A percentile compares a stretch with the other conserved stretches of the same genome.
Evolutionary conservation across 2,888 invertebrate genomes (phyloP).

Genomic region (Magallana nippona): DNA sequence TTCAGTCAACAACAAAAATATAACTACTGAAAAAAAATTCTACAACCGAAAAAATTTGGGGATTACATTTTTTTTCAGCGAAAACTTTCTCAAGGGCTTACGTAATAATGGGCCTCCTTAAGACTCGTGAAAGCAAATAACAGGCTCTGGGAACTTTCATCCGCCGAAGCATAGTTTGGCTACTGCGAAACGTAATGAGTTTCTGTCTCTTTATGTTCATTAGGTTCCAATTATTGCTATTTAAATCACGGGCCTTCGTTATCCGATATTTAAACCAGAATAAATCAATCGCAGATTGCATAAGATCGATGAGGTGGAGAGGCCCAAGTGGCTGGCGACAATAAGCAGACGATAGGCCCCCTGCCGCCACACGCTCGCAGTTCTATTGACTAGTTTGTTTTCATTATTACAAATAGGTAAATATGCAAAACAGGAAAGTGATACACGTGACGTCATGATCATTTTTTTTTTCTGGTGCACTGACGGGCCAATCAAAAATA

Average conservation of each 20-base stretch:
- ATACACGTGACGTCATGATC: neutral
- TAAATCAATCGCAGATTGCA: constrained; percentile 11
- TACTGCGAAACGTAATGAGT: constrained; percentile 13
- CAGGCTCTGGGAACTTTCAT: neutral
- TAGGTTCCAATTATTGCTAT: constrained; percentile 30
- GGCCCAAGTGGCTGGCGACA: neutral
- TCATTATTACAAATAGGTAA: neutral
- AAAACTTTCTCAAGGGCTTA: no score
- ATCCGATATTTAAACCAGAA: constrained; percentile 24
- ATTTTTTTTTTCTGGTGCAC: neutral
- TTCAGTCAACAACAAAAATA: no score
- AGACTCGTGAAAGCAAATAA: constrained; percentile 11
- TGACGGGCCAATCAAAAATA: neutral
- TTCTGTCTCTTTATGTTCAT: neutral
- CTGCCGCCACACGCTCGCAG: neutral
- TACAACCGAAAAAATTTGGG: no score
- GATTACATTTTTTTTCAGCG: no score
- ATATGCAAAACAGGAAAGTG: neutral
- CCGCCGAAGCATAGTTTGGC: neutral
- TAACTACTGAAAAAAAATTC: no score
- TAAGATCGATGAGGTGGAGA: neutral
- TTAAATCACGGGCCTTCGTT: constrained; percentile 5
- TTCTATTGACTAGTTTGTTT: constrained; percentile 9
- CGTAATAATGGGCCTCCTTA: neutral
- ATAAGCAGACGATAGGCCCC: neutral